Evolutionary conservation across 37 sponge, comb jelly and placozoan genomes (phyloP), one percentile per base, ranked within the genome.

Genomic region (Agelas oroides): DNA sequence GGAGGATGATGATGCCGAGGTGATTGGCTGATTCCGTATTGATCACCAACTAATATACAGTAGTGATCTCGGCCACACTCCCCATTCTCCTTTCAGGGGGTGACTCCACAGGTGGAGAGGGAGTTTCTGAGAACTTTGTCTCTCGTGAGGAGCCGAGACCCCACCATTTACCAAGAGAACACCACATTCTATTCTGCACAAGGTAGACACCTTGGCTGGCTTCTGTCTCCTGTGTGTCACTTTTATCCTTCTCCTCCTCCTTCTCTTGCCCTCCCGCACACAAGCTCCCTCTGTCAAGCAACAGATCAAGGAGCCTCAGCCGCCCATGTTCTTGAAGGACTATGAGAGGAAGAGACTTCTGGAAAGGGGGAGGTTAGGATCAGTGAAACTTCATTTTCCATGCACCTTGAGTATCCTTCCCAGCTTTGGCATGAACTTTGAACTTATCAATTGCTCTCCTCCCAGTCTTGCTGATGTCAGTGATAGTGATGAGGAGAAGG

Each of bases 81-180:
- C n/a, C n/a, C n/a, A n/a, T n/a, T n/a, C n/a, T n/a, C 46, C 46
- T 46, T 8, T 8, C 46, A 46, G 46, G 62, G 23, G 1, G 16
- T 88, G 8, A 93, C 91, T 27, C 70, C 70, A 52, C 61, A 75
- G 58, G 91, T 94, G 38, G 94, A 93, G 74, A 80, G 86, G 65
- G 88, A 86, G 63, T 98, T 98, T 66, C 90, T 98, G 36, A 70
- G 88, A 15, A 92, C 92, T 3, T 87, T 98, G 58, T 96, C 96
- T 19, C 87, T 96, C 30, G 59, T 98, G 2, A 93, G 94, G 67
- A 67, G 71, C 21, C 82, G 56, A 27, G 88, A 94, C 60, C 84
- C 94, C 8, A 41, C 66, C 2, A 92, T 98, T 21, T 94, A 92
- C 80, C 75, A 96, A 46, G 30, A 24, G 13, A 28, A 71, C 20